Percentiles rank a stretch among this genome's conserved stretches.
phyloP scores from a whole-genome alignment of 2,797 vertebrate genomes.

The Pygocentrus nattereri region DNA sequence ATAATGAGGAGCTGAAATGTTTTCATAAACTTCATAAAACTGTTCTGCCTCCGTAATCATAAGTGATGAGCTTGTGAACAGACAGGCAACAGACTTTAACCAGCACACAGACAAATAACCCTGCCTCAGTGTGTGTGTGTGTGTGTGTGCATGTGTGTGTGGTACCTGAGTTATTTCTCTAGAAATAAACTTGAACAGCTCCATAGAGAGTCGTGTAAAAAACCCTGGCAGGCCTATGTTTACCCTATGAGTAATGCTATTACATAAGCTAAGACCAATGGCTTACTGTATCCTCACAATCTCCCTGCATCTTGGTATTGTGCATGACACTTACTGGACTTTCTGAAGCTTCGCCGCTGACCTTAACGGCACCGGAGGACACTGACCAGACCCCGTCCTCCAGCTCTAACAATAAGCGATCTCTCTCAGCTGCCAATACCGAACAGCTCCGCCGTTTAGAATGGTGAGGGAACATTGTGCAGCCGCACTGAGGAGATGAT shows the following conservation, averaged over 20 bases:
- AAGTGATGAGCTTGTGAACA: conserved; percentile 19
- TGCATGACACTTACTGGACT: not conserved
- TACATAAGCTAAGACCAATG: conserved; percentile 58
- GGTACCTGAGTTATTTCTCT: conserved; percentile 47
- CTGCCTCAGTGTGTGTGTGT: conserved; percentile 6
- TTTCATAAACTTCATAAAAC: conserved; percentile 41
- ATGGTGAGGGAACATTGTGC: conserved; percentile 10
- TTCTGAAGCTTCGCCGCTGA: not conserved
- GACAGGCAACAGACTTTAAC: conserved; percentile 9
- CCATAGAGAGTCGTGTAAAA: conserved; percentile 44
- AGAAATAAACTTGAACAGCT: conserved; percentile 63
- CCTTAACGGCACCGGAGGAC: conserved; percentile 1
- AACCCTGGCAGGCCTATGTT: conserved; percentile 55
- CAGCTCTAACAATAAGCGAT: not conserved
- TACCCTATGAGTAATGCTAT: conserved; percentile 60
- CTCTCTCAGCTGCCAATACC: not conserved
- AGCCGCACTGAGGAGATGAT: conserved; percentile 38
- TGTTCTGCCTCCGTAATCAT: conserved; percentile 22
- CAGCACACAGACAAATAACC: conserved; percentile 18
- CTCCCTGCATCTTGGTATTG: not conserved
- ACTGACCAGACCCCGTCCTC: not conserved
- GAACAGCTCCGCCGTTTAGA: conserved; percentile 5
- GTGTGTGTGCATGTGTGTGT: conserved; percentile 21
- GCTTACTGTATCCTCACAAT: conserved; percentile 22
- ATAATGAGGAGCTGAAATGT: conserved; percentile 37